A percentile compares a stretch with the other conserved stretches of the same genome.
These are phyloP conservation scores for Platanista minor DNA, from an alignment of 2,113 vertebrate genomes.

Conservation along the genomic window DNA sequence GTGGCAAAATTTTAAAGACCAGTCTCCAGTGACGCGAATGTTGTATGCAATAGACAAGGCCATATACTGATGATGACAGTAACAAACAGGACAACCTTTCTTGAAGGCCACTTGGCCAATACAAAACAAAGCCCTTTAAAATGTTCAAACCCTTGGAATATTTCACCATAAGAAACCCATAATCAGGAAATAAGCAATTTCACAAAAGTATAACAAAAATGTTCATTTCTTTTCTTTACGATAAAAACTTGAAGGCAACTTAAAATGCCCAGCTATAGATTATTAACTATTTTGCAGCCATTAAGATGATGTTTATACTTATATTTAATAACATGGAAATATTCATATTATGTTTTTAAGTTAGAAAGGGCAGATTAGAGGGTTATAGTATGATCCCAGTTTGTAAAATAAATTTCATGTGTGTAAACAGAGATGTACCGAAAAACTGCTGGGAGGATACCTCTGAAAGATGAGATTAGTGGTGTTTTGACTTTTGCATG, in stretches of 20 bases:
- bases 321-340: not conserved
- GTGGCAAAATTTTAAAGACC: not conserved
- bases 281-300: not conserved
- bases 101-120: not conserved
- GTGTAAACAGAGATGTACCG: not conserved
- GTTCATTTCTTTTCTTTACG: not conserved
- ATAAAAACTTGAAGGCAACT: not conserved
- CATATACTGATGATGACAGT: not conserved
- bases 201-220: not conserved
- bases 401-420: not conserved
- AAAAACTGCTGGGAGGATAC: not conserved
- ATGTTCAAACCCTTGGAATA: not conserved
- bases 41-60: fast-evolving
- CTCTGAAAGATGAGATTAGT: not conserved
- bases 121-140: not conserved
- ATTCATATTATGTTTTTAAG: not conserved
- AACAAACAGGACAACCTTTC: not conserved
- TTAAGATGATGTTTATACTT: constrained; percentile 5
- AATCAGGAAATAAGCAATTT: not conserved
- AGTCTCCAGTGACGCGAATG: not conserved
- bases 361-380: not conserved
- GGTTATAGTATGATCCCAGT: not conserved
- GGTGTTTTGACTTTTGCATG: not conserved
- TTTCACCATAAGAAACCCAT: not conserved
- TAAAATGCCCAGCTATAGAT: not conserved